These are phyloP conservation scores for Lagorchestes hirsutus DNA, from an alignment of 2,797 vertebrate genomes.

Conservation along the genomic window DNA sequence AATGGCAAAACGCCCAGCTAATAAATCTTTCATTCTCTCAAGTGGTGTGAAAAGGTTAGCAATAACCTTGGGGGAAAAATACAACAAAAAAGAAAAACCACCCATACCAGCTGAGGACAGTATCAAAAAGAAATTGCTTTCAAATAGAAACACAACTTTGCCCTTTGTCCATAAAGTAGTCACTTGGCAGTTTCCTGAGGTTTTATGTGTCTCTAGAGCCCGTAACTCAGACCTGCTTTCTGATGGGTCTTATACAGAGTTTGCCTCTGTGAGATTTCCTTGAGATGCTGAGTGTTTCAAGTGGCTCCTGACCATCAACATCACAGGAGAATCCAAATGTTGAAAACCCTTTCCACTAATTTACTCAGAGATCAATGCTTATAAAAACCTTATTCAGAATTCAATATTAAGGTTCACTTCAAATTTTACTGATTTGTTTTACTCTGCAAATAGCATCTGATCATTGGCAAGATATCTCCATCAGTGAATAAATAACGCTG, in stretches of 20 bases:
- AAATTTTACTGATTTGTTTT: background rate
- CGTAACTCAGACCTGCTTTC: background rate
- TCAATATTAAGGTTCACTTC: background rate
- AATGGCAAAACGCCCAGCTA: background rate
- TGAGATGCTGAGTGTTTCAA: background rate
- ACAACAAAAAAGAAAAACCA: background rate
- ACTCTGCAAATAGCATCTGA: background rate
- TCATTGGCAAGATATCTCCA: background rate
- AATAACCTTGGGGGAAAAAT: background rate
- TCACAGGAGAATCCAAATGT: background rate
- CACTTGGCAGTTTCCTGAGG: background rate
- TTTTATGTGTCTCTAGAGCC: background rate
- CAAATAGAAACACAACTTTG: background rate
- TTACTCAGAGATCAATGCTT: background rate
- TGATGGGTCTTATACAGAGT: background rate
- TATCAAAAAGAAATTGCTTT: background rate
- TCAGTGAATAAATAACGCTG: background rate
- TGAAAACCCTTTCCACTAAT: background rate
- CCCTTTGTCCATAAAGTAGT: background rate
- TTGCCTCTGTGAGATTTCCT: background rate
- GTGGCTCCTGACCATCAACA: background rate
- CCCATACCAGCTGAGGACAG: background rate
- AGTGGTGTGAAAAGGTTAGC: background rate
- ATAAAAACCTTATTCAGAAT: background rate
- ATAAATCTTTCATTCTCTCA: background rate